phyloP scores from a whole-genome alignment of 2,113 vertebrate species.

The Ophthalmolycus amberensis region DNA sequence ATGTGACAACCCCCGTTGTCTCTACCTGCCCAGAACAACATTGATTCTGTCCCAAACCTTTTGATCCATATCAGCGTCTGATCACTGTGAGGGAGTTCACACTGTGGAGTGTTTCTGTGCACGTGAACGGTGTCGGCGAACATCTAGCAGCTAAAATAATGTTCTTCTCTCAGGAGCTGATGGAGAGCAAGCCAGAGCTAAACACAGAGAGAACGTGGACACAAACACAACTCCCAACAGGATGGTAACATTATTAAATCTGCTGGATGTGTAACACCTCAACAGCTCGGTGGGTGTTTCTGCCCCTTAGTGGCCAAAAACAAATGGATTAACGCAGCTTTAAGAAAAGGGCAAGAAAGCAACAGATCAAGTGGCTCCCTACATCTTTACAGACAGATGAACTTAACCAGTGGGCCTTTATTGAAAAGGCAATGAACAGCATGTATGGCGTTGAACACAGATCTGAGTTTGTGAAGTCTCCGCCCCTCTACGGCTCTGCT shows the following conservation, averaged over 20 bases:
- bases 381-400: slow-evolving; percentile 2
- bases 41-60: too few species aligned
- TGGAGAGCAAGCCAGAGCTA: too few species aligned
- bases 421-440: slow-evolving; percentile 30
- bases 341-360: neutral
- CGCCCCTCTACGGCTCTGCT: slow-evolving; percentile 62
- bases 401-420: slow-evolving; percentile 4
- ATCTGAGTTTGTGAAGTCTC: neutral
- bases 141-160: too few species aligned
- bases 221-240: neutral
- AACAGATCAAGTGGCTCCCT: neutral
- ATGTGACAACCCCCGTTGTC: neutral
- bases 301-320: slow-evolving; percentile 8
- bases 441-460: neutral
- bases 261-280: neutral
- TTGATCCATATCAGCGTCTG: too few species aligned
- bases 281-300: neutral
- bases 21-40: neutral
- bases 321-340: slow-evolving; percentile 1
- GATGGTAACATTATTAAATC: too few species aligned
- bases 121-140: too few species aligned
- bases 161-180: too few species aligned
- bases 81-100: too few species aligned
- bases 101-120: too few species aligned
- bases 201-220: neutral